Percentiles rank a stretch among this genome's conserved stretches.
Evolutionary conservation across 1,140 invertebrate genomes (phyloP).

Genomic region (Calliphora vicina): DNA sequence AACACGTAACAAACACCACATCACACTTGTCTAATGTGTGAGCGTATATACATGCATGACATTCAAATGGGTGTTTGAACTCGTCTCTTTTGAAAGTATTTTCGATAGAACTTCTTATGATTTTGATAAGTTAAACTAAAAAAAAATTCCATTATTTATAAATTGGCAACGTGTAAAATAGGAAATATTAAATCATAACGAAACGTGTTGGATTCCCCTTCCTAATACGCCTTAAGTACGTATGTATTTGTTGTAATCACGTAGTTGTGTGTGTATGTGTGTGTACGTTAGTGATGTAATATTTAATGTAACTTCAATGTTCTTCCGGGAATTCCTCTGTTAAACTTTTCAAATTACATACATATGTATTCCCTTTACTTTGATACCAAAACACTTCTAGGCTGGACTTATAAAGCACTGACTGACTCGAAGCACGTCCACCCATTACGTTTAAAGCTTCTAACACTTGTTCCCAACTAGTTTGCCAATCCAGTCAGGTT

Average conservation of each 20-base stretch:
- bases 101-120: not conserved
- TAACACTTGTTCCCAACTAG: not conserved
- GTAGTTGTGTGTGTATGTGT: not conserved
- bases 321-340: not conserved
- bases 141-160: not conserved
- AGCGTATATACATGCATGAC: not conserved
- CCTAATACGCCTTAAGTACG: not conserved
- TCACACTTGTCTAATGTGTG: not conserved
- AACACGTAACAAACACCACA: not conserved
- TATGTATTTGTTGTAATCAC: not conserved
- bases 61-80: not conserved
- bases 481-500: not conserved
- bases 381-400: too few relatives aligned
- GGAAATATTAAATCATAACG: slow-evolving; percentile 5
- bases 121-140: not conserved
- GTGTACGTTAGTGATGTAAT: not conserved
- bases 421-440: not conserved
- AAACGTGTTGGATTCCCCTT: not conserved
- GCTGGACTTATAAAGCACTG: not conserved
- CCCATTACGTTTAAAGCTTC: not conserved
- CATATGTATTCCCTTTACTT: not conserved
- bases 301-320: not conserved
- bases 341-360: not conserved
- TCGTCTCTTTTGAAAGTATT: not conserved
- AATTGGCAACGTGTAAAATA: not conserved